Evolutionary conservation across 2,888 invertebrate genomes (phyloP).

Genomic region (Bugula neritina): DNA sequence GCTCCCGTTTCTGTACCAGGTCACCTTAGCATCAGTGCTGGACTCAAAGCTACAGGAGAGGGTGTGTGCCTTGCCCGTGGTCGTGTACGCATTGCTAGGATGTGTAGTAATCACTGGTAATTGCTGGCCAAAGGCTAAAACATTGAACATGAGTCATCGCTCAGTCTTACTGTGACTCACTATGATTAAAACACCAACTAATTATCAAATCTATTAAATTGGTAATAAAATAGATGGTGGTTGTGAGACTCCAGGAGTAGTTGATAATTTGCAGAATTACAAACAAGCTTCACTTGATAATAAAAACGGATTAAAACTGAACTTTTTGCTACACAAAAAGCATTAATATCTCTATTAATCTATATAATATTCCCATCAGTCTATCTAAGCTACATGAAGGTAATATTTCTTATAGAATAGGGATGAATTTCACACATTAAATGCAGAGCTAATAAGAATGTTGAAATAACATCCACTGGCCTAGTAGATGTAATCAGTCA

Average conservation of each 20-base stretch:
- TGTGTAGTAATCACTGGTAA: neutral
- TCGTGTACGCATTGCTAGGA: neutral
- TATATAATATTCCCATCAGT: no score
- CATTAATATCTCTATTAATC: no score
- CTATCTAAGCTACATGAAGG: no score
- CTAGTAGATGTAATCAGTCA: no score
- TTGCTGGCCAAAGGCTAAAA: neutral
- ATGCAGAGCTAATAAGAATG: no score
- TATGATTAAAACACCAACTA: neutral
- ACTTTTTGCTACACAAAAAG: no score
- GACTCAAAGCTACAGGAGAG: neutral
- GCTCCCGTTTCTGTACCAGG: neutral
- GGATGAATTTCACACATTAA: no score
- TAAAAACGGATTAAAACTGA: no score
- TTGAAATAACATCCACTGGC: no score
- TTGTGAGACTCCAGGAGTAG: neutral
- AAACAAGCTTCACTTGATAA: no score
- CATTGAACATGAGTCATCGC: neutral
- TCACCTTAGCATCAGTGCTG: neutral
- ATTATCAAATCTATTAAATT: neutral
- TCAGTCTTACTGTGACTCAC: no score
- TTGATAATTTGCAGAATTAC: neutral
- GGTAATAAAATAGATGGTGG: neutral
- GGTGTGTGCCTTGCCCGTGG: neutral
- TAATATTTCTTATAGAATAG: no score